Evolutionary conservation across 2,797 vertebrate genomes (phyloP), one percentile per base, ranked within the genome.

Genomic region (Prunella strophiata): DNA sequence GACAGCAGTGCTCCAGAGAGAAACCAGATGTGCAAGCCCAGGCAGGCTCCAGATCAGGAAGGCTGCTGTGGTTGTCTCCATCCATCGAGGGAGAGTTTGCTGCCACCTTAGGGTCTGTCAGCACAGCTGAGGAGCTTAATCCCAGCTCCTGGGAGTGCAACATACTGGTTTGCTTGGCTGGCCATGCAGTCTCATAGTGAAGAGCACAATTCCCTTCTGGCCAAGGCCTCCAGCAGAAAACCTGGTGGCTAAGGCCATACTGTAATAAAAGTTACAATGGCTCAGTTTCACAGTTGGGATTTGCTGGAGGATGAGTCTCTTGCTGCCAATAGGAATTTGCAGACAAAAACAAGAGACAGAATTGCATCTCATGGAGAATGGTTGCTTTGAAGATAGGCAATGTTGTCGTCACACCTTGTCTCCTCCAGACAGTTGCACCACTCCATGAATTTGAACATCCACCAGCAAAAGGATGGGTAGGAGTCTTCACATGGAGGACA

Each of bases 41-140:
- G 71, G 74, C 94, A 88, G 88, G 42, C 89, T 94, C 50, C 71
- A 67, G 91, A 93, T 58, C 75, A 85, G 78, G 57, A 78, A 94
- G 63, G 75, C 90, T 66, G 91, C 75, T 55, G 65, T 54, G 65
- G 65, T 74, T 82, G 92, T 76, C 92, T 94, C 51, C 2, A 11
- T 76, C 78, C 87, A 92, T 27, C 30, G 1, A 94, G 40, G 95
- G 84, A 94, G 95, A 93, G 84, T 93, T 63, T 96, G 96, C 92
- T 95, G 96, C 91, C 96, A 96, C 94, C 94, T 96, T 89, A 96
- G 93, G 95, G 92, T 91, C 82, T 96, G 80, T 89, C 75, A 77
- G 92, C 89, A 95, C 91, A 68, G 89, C 88, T 55, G 85, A 93
- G 91, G 71, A 92, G 72, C 34, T 85, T 1, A 0, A 42, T 32